phyloP scores from a whole-genome alignment of 2,888 invertebrate genomes.

The Tachystola acroxantha region DNA sequence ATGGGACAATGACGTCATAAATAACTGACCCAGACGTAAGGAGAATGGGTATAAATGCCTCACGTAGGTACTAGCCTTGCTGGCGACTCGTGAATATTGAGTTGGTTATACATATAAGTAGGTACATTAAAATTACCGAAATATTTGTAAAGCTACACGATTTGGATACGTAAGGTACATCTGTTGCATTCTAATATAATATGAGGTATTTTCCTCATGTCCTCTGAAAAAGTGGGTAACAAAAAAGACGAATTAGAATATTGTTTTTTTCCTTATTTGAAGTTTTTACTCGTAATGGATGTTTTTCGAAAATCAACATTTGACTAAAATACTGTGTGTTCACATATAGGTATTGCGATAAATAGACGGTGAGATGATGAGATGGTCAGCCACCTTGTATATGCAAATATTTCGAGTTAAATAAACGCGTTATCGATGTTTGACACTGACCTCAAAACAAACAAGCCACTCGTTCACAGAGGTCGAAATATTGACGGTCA shows the following conservation, averaged over 20 bases:
- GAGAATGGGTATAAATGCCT: constrained; percentile 5
- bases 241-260: too few relatives aligned
- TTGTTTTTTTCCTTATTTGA: too few relatives aligned
- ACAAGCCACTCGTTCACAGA: constrained; percentile 26
- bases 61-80: constrained; percentile 18
- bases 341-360: too few relatives aligned
- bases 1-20: not conserved
- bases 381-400: constrained; percentile 12
- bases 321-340: too few relatives aligned
- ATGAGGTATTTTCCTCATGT: too few relatives aligned
- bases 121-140: too few relatives aligned
- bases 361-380: constrained; percentile 6
- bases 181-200: too few relatives aligned
- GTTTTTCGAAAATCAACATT: too few relatives aligned
- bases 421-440: constrained; percentile 17
- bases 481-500: constrained; percentile 22
- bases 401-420: constrained; percentile 16
- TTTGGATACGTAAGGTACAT: too few relatives aligned
- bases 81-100: constrained; percentile 17
- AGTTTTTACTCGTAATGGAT: too few relatives aligned
- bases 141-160: too few relatives aligned
- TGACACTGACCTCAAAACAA: constrained; percentile 42
- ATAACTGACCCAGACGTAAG: not conserved
- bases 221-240: too few relatives aligned
- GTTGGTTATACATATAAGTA: constrained; percentile 14